Evolutionary conservation across 1,140 invertebrate species (phyloP).

Genomic region (Tenebrio molitor): DNA sequence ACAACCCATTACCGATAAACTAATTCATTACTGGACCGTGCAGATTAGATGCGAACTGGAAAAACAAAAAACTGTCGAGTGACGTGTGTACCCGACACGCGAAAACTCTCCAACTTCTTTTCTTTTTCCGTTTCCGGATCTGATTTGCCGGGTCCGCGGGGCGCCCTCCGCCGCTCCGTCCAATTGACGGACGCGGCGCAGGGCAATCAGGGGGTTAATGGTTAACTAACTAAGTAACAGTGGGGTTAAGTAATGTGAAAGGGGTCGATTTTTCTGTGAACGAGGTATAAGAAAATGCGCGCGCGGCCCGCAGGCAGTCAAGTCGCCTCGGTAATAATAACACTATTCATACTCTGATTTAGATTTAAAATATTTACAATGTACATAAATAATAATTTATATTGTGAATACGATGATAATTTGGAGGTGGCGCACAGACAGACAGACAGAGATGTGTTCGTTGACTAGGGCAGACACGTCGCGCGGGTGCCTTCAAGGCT

Average conservation of each 20-base stretch:
- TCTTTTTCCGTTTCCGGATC: slow-evolving; percentile 4
- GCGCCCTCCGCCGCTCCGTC: no score
- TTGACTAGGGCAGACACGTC: slow-evolving; percentile 59
- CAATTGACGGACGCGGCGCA: no score
- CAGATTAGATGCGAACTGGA: no score
- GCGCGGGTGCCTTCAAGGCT: slow-evolving; percentile 16
- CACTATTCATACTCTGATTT: slow-evolving; percentile 55
- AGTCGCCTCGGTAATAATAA: slow-evolving; percentile 55
- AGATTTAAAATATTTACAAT: slow-evolving; percentile 63
- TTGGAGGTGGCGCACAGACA: slow-evolving; percentile 48
- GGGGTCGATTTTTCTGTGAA: slow-evolving; percentile 13
- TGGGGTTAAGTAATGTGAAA: slow-evolving; percentile 16
- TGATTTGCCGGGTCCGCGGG: no score
- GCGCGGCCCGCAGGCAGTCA: slow-evolving; percentile 54
- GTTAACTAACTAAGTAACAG: slow-evolving; percentile 36
- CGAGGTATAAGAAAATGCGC: slow-evolving; percentile 42
- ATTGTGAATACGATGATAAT: slow-evolving; percentile 58
- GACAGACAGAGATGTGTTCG: slow-evolving; percentile 52
- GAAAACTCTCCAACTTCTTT: no score
- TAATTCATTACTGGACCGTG: slow-evolving; percentile 31
- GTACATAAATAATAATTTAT: slow-evolving; percentile 63
- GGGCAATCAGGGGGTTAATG: background rate
- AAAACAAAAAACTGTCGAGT: no score
- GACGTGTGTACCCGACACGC: no score
- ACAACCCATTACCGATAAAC: slow-evolving; percentile 42